phyloP scores from a whole-genome alignment of 2,888 invertebrate species.

The Hydroisotoma schaefferi region DNA sequence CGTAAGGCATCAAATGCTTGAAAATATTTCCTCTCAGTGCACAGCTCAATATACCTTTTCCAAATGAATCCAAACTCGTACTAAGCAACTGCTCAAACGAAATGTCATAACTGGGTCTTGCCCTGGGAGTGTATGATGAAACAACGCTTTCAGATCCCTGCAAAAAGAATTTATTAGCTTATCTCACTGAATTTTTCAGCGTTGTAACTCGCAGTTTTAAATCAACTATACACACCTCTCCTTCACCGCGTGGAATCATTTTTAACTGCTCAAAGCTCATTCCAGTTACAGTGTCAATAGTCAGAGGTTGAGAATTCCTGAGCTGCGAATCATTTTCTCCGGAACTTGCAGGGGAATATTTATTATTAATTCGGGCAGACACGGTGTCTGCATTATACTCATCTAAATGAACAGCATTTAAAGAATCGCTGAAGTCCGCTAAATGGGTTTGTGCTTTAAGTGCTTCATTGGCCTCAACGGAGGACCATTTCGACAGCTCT shows the following conservation, averaged over 20 bases:
- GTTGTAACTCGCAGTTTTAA: neutral
- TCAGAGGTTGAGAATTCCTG: constrained; percentile 31
- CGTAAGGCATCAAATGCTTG: too few species aligned
- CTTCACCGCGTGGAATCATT: constrained; percentile 48
- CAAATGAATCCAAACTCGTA: constrained; percentile 39
- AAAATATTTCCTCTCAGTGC: too few species aligned
- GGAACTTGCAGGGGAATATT: too few species aligned
- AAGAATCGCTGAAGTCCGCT: too few species aligned
- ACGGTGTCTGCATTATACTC: too few species aligned
- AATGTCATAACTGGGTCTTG: constrained; percentile 38
- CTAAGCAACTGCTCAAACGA: constrained; percentile 47
- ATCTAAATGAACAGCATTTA: too few species aligned
- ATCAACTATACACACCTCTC: constrained; percentile 46
- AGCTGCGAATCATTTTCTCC: too few species aligned
- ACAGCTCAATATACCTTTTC: constrained; percentile 34
- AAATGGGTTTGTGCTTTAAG: too few species aligned
- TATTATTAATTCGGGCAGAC: too few species aligned
- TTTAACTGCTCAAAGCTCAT: constrained; percentile 40
- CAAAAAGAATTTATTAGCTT: constrained; percentile 5
- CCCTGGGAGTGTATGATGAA: constrained; percentile 34
- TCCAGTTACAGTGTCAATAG: constrained; percentile 38
- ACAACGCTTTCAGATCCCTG: constrained; percentile 47
- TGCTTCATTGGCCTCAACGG: too few species aligned
- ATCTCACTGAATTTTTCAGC: too few species aligned
- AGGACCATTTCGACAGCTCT: constrained; percentile 8